Evolutionary conservation across 2,888 invertebrate genomes (phyloP).

Genomic region (Dichetophora obliterata): DNA sequence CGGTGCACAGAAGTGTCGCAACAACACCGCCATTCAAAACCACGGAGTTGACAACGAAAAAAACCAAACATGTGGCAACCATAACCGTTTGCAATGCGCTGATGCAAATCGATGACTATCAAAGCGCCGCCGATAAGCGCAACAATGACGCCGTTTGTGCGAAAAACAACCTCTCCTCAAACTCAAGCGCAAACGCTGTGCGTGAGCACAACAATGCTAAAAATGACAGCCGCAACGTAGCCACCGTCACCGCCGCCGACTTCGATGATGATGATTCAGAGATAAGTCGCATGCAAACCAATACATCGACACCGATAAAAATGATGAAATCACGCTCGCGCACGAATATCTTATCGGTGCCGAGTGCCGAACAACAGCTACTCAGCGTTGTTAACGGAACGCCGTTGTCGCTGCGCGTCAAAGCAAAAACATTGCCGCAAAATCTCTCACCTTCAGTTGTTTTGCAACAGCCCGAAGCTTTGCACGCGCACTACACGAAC

Average conservation of each 20-base stretch:
- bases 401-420: slow-evolving; percentile 68
- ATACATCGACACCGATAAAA: slow-evolving; percentile 70
- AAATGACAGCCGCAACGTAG: slow-evolving; percentile 34
- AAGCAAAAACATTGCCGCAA: slow-evolving; percentile 76
- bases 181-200: slow-evolving; percentile 2
- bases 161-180: not conserved
- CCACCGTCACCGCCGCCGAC: slow-evolving; percentile 62
- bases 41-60: slow-evolving; percentile 12
- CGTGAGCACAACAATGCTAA: not conserved
- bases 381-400: slow-evolving; percentile 46
- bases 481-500: slow-evolving; percentile 45
- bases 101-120: slow-evolving; percentile 32
- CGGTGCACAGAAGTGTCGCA: not conserved
- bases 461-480: slow-evolving; percentile 60
- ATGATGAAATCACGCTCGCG: slow-evolving; percentile 70
- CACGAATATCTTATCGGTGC: slow-evolving; percentile 72
- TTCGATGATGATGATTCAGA: slow-evolving; percentile 71
- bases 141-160: slow-evolving; percentile 6
- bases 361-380: slow-evolving; percentile 55
- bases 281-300: slow-evolving; percentile 69
- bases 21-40: slow-evolving; percentile 18
- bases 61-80: slow-evolving; percentile 27
- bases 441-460: slow-evolving; percentile 70
- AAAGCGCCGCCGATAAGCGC: not conserved
- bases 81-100: slow-evolving; percentile 36